A percentile compares a stretch with the other conserved stretches of the same genome.
These are phyloP conservation scores for Rhinichthys osculus DNA, from an alignment of 2,797 vertebrate species.

Conservation along the genomic window DNA sequence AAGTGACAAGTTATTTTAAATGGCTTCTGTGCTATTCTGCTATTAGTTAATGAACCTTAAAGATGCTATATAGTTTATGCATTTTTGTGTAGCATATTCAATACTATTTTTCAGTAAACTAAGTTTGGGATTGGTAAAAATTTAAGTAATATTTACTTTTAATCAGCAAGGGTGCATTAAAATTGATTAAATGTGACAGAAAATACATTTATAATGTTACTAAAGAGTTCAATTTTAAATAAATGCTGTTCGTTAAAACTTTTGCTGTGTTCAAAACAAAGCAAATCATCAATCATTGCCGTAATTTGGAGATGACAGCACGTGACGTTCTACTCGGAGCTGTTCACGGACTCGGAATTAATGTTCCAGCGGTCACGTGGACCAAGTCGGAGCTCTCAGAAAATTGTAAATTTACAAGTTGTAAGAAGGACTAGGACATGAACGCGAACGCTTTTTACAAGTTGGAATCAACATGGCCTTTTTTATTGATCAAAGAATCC, in stretches of 20 bases:
- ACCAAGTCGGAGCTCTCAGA: no score
- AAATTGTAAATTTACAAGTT: background rate
- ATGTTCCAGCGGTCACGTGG: background rate
- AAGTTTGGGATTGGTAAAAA: background rate
- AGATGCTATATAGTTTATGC: background rate
- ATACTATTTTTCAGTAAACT: background rate
- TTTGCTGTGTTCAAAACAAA: background rate
- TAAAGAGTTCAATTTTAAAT: no score
- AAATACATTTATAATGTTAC: background rate
- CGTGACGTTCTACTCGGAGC: background rate
- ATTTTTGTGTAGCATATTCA: background rate
- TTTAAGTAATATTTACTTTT: background rate
- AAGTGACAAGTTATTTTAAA: background rate
- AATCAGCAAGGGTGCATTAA: no score
- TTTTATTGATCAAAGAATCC: background rate
- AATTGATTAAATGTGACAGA: background rate
- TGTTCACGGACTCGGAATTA: background rate
- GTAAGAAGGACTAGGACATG: no score
- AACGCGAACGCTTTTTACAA: background rate
- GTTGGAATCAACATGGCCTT: background rate
- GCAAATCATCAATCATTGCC: background rate
- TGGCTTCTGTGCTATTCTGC: rapidly evolving
- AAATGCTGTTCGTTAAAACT: background rate
- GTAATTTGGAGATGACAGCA: background rate
- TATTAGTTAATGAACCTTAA: background rate